Percentiles rank a stretch among this genome's conserved stretches.
phyloP scores from a whole-genome alignment of 2,888 invertebrate species.

The Cetonia aurata region DNA sequence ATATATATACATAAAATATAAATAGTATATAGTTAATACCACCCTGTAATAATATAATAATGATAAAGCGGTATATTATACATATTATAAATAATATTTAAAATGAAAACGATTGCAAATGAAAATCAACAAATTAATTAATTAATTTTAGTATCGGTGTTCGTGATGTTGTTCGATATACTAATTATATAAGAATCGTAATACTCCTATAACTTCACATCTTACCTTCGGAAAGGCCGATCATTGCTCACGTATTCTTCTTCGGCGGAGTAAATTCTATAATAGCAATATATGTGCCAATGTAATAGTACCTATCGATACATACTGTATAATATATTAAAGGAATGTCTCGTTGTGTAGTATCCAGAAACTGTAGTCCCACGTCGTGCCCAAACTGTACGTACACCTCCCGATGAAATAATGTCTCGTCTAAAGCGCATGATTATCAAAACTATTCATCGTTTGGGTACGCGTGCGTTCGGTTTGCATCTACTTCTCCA shows the following conservation, averaged over 20 bases:
- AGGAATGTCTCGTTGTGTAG: not conserved
- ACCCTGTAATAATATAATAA: constrained; percentile 4
- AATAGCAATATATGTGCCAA: constrained; percentile 54
- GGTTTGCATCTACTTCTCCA: too few species aligned
- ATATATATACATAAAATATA: constrained; percentile 9
- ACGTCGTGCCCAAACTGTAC: too few species aligned
- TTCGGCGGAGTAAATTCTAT: constrained; percentile 36
- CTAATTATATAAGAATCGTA: constrained; percentile 7
- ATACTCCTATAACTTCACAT: constrained; percentile 17
- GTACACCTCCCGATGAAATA: too few species aligned
- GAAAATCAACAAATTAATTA: not conserved
- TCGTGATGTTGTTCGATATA: constrained; percentile 21
- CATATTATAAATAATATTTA: too few species aligned
- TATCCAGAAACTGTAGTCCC: too few species aligned
- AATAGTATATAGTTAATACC: constrained; percentile 10
- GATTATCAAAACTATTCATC: too few species aligned
- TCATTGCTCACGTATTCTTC: constrained; percentile 44
- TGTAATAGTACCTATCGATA: constrained; percentile 1
- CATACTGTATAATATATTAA: constrained; percentile 1
- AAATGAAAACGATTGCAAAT: too few species aligned
- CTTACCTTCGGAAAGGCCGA: not conserved
- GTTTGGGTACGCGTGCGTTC: too few species aligned
- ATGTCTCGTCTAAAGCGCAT: too few species aligned
- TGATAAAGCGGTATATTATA: constrained; percentile 1
- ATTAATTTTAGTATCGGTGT: constrained; percentile 40